Base-by-base conservation (phyloP, 2,888 invertebrate genomes). In the Hyposoter didymator region DNA sequence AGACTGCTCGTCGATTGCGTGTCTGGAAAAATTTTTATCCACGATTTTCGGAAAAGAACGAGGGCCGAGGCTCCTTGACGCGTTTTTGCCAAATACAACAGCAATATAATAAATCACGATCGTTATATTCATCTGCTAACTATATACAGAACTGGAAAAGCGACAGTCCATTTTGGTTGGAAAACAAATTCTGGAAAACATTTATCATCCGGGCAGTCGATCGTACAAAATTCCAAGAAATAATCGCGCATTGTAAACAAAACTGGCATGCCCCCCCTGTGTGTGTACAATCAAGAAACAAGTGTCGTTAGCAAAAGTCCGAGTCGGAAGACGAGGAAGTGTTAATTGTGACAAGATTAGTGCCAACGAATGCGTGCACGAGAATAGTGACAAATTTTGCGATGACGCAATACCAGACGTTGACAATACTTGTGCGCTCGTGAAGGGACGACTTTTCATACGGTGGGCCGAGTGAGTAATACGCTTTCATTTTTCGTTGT, bases 321-420 rank as follows among this genome's bases (percentile, higher is more conserved):
- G 72, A 78, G 78, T 62, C 82, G 85, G 79, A 86, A 78, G 84
- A 79, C 78, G 82, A 87, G 88, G 88, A 88, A 88, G 87, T 87
- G 79, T 82, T 86, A 84, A 88, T 87, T 87, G 85, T 85, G 83
- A 69, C 78, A 76, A 85, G 84, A 84, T 87, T 83, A 85, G 85
- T 59, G 87, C 78, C 74, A 86, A 76, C 84, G 78, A 76, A 78
- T 64, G n/a, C 66, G 62, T 67, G 66, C 43, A 76, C 43, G 59
- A 67, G 35, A 55, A 79, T 84, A 78, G 43, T 52, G 45, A 39
- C 52, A n/a, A 73, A 66, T 67, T 82, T 74, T 19, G 45, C 22
- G 79, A 59, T 85, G 82, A 85, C 85, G 85, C 85, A 82, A 85
- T 75, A 79, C 85, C 85, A 82, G 84, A 84, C 52, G 84, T 82